Evolutionary conservation across 2,113 vertebrate species (phyloP).

Genomic region (Silurus meridionalis): DNA sequence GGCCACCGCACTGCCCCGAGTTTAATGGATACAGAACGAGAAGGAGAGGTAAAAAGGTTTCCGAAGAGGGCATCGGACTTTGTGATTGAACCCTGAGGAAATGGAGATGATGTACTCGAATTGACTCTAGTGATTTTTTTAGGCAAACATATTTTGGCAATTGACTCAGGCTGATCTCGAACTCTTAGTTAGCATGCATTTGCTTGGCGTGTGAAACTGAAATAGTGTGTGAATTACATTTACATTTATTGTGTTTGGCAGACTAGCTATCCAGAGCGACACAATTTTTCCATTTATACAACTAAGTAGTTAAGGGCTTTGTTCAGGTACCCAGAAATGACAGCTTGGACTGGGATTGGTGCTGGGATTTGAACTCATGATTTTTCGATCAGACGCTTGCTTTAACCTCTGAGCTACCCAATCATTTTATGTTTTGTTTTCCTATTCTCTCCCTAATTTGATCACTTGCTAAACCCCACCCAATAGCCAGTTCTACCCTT

Average conservation of each 20-base stretch:
- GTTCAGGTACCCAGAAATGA: no score
- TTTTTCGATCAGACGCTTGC: no score
- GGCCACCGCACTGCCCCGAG: constrained; percentile 64
- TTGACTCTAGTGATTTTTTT: background rate
- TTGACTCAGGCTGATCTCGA: background rate
- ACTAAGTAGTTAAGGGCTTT: no score
- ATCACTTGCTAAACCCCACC: background rate
- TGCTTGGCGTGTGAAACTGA: background rate
- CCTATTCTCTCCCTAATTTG: background rate
- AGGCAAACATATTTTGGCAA: constrained; percentile 2
- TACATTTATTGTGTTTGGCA: no score
- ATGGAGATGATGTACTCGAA: constrained; percentile 21
- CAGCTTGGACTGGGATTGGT: no score
- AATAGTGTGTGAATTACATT: background rate
- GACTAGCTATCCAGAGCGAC: no score
- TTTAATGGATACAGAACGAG: constrained; percentile 45
- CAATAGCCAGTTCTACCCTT: background rate
- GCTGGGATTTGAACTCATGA: no score
- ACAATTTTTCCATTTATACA: no score
- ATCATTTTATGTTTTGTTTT: no score
- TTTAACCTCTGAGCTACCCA: no score
- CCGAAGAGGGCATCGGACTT: constrained; percentile 49
- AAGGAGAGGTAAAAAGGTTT: background rate
- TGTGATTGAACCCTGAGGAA: constrained; percentile 37
- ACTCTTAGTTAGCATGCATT: background rate